Base-by-base conservation (phyloP, 2,888 invertebrate genomes). In the Pristionchus japonicus region DNA sequence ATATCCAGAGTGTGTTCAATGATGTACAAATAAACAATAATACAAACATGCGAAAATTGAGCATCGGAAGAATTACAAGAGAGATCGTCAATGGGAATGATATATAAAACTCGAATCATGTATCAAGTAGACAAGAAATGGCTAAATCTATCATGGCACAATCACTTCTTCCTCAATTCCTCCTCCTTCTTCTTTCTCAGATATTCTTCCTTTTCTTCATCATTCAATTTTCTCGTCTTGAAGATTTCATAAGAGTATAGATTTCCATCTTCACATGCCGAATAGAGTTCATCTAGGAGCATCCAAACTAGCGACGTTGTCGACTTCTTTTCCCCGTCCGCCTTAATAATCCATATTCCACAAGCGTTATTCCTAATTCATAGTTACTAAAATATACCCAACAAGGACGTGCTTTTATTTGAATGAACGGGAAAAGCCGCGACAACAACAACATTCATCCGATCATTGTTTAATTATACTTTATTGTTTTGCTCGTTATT, bases 241-340 rank as follows among this genome's bases (percentile, higher is more conserved):
- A 74, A 37, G 3, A 80, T 80, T 40, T 80, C 80, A 37, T 80
- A 47, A 15, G n/a, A 27, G n/a, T 80, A 80, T 20, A 80, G 80
- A 80, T 80, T 80, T n/a, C 80, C 80, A 49, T 80, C 80, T 27
- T 80, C 80, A 49, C 80, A 80, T 20, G 80, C 80, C 15, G 80
- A 47, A 49, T 49, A 80, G 11, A 80, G 49, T 49, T 80, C 37
- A 49, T 80, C 27, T 27, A 17, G 11, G 3, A 80, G 20, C 47
- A 80, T 47, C 80, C 80, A 80, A 17, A 80, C 80, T 15, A 80
- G 80, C 13, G 80, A 80, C 7, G 47, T 49, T 31, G 80, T 80
- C 7, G 80, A 80, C 20, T 27, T 27, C 9, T 31, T 7, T 27
- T 31, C 64, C 64, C 64, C 64, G 7, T 27, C 40, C 37, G 6